Base-by-base conservation (phyloP, 2,113 vertebrate genomes). In the Seriola quinqueradiata region DNA sequence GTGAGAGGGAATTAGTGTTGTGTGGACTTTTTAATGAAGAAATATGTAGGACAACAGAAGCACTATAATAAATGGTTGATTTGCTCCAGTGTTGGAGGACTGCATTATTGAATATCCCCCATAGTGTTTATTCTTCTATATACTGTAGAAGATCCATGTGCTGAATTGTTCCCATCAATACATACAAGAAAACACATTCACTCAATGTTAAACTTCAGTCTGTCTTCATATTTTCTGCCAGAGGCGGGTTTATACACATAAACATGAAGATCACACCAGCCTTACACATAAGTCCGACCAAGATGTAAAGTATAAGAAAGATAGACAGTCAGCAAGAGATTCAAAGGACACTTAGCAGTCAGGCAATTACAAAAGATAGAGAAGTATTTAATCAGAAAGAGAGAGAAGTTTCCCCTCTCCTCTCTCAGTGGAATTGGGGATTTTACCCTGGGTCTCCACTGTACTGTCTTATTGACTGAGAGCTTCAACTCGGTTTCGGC, bases 1-100 rank as follows among this genome's bases (percentile, higher is more conserved):
- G 64, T 86, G 77, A 77, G 84, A 75, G 80, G 76, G 78, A 83
- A 89, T 90, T 89, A 90, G 80, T 50, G 68, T 71, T 81, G 78
- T 81, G 78, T 70, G 82, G 80, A 86, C 68, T 88, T 60, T 76
- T 84, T 87, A 86, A 92, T 90, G 65, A 91, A 88, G 87, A 90
- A 89, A 82, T 77, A 83, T 87, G 80, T 65, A 46, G 66, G 75
- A 87, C 85, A 92, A 71, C 77, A 67, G 50, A 82, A 48, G 55
- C 25, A 19, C 11, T 16, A 72, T 70, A 79, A 88, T 81, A 58
- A 73, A 78, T 63, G 77, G 77, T 64, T 75, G 58, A 72, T 71
- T 67, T 77, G 61, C 77, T 87, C 55, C 54, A 44, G 25, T 79
- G 75, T 81, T 85, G 32, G 23, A 84, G 28, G 64, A 68, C 69